Base-by-base conservation (phyloP, 2,797 vertebrate species). In the Poecile montanus region DNA sequence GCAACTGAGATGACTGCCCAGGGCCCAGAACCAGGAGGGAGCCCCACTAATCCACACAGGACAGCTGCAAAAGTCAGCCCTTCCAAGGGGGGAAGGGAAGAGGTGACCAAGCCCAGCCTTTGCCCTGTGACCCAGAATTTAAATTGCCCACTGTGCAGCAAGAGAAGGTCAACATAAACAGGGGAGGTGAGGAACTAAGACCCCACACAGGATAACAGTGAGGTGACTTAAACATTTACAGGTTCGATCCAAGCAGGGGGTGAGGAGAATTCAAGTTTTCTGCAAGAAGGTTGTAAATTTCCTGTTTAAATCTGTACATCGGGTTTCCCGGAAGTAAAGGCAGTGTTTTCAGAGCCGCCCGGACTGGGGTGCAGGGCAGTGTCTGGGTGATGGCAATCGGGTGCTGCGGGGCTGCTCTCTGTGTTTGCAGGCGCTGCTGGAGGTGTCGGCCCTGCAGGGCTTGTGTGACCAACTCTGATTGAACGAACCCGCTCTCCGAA, bases 211-310 rank as follows among this genome's bases (percentile, higher is more conserved):
- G 74, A 71, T 85, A 94, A 86, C 77, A 85, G 85, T 23, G 85
- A 92, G 91, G 88, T 91, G 93, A 93, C 91, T 95, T 89, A 62
- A 95, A 92, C 93, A 67, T 93, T 88, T 79, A 90, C 83, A 93
- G 88, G 74, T 83, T 91, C 21, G 0, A 62, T 93, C 76, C 74
- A 29, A 81, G 88, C 13, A 2, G 60, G 73, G 66, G 60, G 34
- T 14, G 60, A 96, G 65, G 57, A 95, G 74, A 85, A 94, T 85
- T 76, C 80, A 91, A 91, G 77, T 91, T 95, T 93, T 86, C 82
- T 90, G 73, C 81, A 94, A 94, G 82, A 45, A 78, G 80, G 63
- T 89, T 76, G 66, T 95, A 95, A 87, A 95, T 96, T 94, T 95
- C 93, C 89, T 87, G 70, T 75, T 88, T 58, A 29, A 48, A 84